Evolutionary conservation across 2,888 invertebrate species (phyloP).

Genomic region (Leucophenga montana): DNA sequence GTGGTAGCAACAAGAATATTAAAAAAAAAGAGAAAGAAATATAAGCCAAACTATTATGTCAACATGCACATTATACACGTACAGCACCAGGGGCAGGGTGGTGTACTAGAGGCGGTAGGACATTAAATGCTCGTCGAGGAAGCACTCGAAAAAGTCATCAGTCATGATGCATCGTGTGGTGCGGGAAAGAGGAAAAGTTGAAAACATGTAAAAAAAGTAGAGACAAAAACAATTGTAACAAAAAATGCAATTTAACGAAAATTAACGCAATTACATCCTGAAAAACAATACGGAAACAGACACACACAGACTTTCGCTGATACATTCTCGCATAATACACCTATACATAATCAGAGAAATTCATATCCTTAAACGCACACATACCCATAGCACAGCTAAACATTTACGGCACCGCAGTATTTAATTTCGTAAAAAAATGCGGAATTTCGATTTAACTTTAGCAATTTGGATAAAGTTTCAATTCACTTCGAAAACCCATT

Average conservation of each 20-base stretch:
- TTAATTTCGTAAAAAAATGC: neutral
- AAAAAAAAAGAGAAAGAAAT: no score
- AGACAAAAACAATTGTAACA: constrained; percentile 46
- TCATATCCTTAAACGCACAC: no score
- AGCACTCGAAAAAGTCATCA: constrained; percentile 52
- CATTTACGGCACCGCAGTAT: neutral
- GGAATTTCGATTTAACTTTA: constrained; percentile 31
- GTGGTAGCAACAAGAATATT: constrained; percentile 40
- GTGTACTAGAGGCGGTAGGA: neutral
- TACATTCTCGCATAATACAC: no score
- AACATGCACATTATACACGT: constrained; percentile 59
- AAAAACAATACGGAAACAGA: neutral
- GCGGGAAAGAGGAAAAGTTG: neutral
- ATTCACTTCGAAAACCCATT: constrained; percentile 32
- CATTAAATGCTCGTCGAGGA: constrained; percentile 10
- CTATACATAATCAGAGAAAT: no score
- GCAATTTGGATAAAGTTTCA: constrained; percentile 25
- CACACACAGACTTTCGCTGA: no score
- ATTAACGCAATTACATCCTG: constrained; percentile 65
- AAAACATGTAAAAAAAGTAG: neutral
- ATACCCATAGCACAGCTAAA: no score
- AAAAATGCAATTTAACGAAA: constrained; percentile 56
- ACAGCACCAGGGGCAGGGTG: neutral
- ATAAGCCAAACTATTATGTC: constrained; percentile 59
- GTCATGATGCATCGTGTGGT: constrained; percentile 51